Conservation (phyloP, 1,140 invertebrate genomes). For the Eufriesea mexicana region DNA sequence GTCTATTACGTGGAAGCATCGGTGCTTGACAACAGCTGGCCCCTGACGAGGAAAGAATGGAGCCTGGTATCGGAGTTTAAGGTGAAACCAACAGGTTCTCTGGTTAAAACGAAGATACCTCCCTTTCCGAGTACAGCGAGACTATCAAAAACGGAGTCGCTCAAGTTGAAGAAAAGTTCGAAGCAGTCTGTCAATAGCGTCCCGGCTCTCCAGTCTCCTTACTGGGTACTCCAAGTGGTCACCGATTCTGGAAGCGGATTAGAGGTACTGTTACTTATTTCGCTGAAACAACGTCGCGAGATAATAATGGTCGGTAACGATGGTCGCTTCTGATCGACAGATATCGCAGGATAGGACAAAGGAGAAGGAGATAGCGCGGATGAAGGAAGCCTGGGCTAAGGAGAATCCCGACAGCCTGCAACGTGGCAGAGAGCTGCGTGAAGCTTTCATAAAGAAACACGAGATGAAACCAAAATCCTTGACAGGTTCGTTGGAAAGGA, state of each 20-base stretch:
- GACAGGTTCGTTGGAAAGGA: neutral
- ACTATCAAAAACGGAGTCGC: neutral
- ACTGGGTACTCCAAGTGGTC: slow-evolving; percentile 64
- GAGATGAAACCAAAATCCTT: neutral
- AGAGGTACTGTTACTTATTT: slow-evolving; percentile 34
- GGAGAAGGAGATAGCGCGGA: slow-evolving; percentile 53
- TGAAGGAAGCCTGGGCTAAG: slow-evolving; percentile 68
- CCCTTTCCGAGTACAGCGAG: neutral
- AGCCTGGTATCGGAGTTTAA: slow-evolving; percentile 48
- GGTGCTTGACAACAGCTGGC: slow-evolving; percentile 70
- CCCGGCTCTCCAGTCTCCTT: slow-evolving; percentile 37
- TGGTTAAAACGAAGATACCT: neutral
- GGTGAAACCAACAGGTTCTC: neutral
- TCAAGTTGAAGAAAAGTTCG: slow-evolving; percentile 18
- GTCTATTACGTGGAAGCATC: slow-evolving; percentile 64
- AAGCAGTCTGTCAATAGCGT: slow-evolving; percentile 14
- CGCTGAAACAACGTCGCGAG: neutral
- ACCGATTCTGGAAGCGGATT: slow-evolving; percentile 38
- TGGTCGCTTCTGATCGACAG: neutral
- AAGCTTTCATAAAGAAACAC: slow-evolving; percentile 52
- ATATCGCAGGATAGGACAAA: slow-evolving; percentile 62
- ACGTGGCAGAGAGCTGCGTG: slow-evolving; percentile 62
- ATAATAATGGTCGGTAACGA: neutral
- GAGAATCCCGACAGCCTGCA: slow-evolving; percentile 59
- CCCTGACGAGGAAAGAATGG: slow-evolving; percentile 69